A percentile compares a stretch with the other conserved stretches of the same genome.
These are phyloP conservation scores for Cyprinodon brontotheroides DNA, from an alignment of 2,113 vertebrate species.

Conservation along the genomic window DNA sequence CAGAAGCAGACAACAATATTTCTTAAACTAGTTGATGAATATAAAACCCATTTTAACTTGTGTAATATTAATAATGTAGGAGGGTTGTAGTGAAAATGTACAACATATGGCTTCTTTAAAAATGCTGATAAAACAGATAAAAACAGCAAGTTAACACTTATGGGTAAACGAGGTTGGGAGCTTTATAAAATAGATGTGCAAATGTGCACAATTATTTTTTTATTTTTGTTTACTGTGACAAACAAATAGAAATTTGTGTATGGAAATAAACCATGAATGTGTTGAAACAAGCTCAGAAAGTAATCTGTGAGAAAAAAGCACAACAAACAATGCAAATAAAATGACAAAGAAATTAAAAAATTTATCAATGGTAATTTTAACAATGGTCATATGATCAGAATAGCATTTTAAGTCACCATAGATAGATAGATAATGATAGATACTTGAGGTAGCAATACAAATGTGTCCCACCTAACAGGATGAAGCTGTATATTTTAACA, in stretches of 20 bases:
- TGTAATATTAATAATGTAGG: conserved; percentile 10
- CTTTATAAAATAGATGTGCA: not conserved
- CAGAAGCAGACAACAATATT: conserved; percentile 75
- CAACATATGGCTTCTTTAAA: conserved; percentile 23
- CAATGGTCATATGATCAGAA: too few species aligned
- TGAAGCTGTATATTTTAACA: too few species aligned
- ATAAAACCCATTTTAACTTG: conserved; percentile 21
- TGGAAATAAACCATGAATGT: not conserved
- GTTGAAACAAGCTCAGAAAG: too few species aligned
- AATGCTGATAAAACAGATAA: not conserved
- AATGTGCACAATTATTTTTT: not conserved
- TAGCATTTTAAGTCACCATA: too few species aligned
- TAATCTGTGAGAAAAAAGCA: too few species aligned
- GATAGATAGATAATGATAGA: too few species aligned
- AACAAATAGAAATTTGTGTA: not conserved
- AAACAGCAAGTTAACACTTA: not conserved
- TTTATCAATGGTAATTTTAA: too few species aligned
- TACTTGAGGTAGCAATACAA: not conserved
- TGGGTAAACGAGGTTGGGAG: not conserved
- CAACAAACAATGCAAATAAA: too few species aligned
- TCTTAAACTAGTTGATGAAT: conserved; percentile 64
- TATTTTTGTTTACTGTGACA: not conserved
- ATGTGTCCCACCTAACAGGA: not conserved
- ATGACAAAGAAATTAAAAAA: too few species aligned
- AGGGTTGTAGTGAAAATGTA: conserved; percentile 17